A percentile compares a stretch with the other conserved stretches of the same genome.
phyloP scores from a whole-genome alignment of 2,113 vertebrate genomes.

The Cyprinodon variegatus region DNA sequence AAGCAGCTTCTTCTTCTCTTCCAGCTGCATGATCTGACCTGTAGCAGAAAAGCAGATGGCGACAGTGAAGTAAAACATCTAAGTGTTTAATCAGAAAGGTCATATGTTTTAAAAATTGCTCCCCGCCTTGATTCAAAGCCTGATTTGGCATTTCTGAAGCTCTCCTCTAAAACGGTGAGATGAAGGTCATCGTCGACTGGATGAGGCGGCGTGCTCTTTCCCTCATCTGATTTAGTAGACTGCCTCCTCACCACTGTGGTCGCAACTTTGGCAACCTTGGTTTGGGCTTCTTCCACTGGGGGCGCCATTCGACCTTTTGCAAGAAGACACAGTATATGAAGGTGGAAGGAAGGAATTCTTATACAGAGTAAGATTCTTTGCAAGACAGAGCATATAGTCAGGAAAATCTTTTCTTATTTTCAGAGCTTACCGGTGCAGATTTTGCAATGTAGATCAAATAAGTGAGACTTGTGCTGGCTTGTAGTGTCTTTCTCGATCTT shows the following conservation, averaged over 20 bases:
- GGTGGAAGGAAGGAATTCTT: background rate
- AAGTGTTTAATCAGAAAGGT: background rate
- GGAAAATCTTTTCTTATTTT: background rate
- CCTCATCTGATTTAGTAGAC: constrained; percentile 87
- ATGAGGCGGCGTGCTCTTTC: constrained; percentile 78
- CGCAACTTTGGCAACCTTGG: constrained; percentile 92
- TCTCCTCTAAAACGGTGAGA: constrained; percentile 88
- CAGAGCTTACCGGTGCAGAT: constrained; percentile 92
- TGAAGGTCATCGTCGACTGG: constrained; percentile 83
- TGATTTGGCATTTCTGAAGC: constrained; percentile 82
- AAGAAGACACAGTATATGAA: background rate
- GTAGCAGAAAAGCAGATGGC: constrained; percentile 7
- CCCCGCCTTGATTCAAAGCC: constrained; percentile 71
- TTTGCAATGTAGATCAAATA: constrained; percentile 98
- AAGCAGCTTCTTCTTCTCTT: constrained; percentile 89
- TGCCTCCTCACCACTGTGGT: constrained; percentile 89
- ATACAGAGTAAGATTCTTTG: background rate
- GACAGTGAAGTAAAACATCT: background rate
- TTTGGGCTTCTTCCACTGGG: constrained; percentile 77
- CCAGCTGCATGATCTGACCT: constrained; percentile 65
- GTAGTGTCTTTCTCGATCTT: constrained; percentile 88
- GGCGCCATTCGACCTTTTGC: constrained; percentile 92
- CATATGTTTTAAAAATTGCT: background rate
- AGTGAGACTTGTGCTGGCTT: constrained; percentile 92
- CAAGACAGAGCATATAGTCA: background rate